Conservation (phyloP, 2,113 vertebrate species). For the Osmerus eperlanus region DNA sequence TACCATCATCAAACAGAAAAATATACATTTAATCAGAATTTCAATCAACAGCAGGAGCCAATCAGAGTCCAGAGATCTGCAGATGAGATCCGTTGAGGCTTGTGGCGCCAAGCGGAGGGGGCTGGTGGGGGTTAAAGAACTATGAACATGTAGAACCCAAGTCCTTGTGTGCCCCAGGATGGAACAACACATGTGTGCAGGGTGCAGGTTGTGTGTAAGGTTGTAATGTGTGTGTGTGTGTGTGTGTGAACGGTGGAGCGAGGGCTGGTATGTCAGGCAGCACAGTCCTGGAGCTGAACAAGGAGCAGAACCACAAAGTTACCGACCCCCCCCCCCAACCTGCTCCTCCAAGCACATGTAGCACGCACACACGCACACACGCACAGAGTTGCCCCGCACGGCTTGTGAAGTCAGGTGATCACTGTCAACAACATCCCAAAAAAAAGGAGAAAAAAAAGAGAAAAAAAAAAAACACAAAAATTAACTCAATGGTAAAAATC, state of each 20-base stretch:
- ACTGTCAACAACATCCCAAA: constrained; percentile 49
- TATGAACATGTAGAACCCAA: background rate
- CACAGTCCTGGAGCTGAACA: constrained; percentile 31
- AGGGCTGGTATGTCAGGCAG: constrained; percentile 45
- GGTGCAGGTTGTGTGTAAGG: background rate
- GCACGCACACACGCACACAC: constrained; percentile 26
- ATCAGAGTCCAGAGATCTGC: constrained; percentile 48
- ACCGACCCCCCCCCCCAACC: constrained; percentile 37
- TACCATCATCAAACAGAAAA: constrained; percentile 24
- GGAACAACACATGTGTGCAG: background rate
- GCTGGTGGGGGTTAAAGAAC: background rate
- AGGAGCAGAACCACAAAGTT: constrained; percentile 43
- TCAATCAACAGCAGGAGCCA: constrained; percentile 38
- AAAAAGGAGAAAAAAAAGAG: constrained; percentile 43
- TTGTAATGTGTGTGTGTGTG: background rate
- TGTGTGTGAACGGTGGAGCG: background rate
- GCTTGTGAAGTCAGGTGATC: constrained; percentile 62
- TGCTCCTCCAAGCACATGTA: constrained; percentile 27
- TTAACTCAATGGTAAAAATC: constrained; percentile 73
- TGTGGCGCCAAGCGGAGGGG: constrained; percentile 4
- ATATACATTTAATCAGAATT: background rate
- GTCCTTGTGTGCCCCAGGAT: background rate
- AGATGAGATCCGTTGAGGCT: constrained; percentile 44
- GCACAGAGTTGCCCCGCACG: constrained; percentile 52
- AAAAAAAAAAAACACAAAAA: constrained; percentile 39